These are phyloP conservation scores for Dendrophyllia cribrosa DNA, from an alignment of 64 coral and sea anemone genomes.

Conservation along the genomic window DNA sequence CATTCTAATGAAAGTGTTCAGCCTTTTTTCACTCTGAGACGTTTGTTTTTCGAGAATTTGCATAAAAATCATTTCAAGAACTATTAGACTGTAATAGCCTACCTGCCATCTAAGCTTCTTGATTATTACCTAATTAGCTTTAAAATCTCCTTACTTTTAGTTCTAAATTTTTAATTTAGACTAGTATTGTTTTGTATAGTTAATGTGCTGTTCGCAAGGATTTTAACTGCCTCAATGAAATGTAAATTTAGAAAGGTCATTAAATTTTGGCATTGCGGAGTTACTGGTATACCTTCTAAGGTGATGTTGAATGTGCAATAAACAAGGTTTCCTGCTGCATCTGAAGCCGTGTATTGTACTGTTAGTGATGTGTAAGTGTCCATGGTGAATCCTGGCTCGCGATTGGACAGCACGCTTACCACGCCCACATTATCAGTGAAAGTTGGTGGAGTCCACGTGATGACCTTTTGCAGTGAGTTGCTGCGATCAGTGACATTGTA, in stretches of 20 bases:
- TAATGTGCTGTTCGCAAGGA: background rate
- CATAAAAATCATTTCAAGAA: no score
- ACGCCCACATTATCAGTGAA: slow-evolving; percentile 96
- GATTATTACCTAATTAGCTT: no score
- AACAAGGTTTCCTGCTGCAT: slow-evolving; percentile 81
- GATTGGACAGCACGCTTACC: slow-evolving; percentile 55
- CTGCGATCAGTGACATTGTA: slow-evolving; percentile 5
- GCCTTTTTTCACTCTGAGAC: no score
- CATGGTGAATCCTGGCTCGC: slow-evolving; percentile 78
- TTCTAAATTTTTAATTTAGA: no score
- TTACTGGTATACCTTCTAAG: slow-evolving; percentile 56
- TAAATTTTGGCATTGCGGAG: background rate
- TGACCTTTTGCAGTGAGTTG: background rate
- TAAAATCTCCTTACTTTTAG: no score
- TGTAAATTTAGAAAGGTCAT: no score
- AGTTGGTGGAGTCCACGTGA: slow-evolving; percentile 77
- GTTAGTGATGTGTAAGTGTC: slow-evolving; percentile 70
- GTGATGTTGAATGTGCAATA: slow-evolving; percentile 85
- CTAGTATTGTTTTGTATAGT: background rate
- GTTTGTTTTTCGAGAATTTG: no score
- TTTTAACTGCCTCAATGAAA: no score
- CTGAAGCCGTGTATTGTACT: slow-evolving; percentile 79
- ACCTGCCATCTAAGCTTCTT: no score
- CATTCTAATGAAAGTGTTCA: no score
- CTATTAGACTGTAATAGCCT: no score